Base-by-base conservation (phyloP, 2,113 vertebrate species). In the Prinia subflava region DNA sequence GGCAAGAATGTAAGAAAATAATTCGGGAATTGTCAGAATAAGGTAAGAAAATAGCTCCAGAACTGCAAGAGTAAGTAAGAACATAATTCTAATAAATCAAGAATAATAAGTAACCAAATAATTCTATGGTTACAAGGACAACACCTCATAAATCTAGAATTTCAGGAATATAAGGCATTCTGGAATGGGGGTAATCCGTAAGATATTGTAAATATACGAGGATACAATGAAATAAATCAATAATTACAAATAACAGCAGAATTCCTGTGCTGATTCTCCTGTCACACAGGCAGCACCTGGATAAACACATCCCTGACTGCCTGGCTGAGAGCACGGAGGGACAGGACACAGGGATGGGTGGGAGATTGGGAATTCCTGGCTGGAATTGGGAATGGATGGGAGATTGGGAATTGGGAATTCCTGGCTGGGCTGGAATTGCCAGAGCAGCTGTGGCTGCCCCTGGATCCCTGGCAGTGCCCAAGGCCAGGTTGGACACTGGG, bases 141-240 rank as follows among this genome's bases (percentile, higher is more conserved):
- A 30, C 23, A 37, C 27, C 12, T 17, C n/a, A 25, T 11, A 20
- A 86, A 33, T 8, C 8, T 4, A 9, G 21, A 42, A 15, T 49
- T 37, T 18, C 73, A 46, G 46, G 31, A 49, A 14, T 19, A 4
- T 7, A 18, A 49, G 8, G 19, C 16, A 10, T 35, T 53, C 33
- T n/a, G 10, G 47, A 63, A 75, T 11, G n/a, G 47, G 41, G 31
- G 46, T 9, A 53, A 46, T 27, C 21, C 4, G 1, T 12, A 46
- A 46, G 4, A 14, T 9, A 41, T 3, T 33, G 21, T 12, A 20
- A 33, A 46, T 11, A 17, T 3, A 33, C 0, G 3, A 37, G 18
- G 30, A 11, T 10, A 8, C 2, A 27, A 52, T 35, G 11, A 52
- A 35, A 62, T 27, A 15, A 33, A 24, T 42, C 12, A 7, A 0